Base-by-base conservation (phyloP, 2,797 vertebrate species). In the Neopelma chrysocephalum region DNA sequence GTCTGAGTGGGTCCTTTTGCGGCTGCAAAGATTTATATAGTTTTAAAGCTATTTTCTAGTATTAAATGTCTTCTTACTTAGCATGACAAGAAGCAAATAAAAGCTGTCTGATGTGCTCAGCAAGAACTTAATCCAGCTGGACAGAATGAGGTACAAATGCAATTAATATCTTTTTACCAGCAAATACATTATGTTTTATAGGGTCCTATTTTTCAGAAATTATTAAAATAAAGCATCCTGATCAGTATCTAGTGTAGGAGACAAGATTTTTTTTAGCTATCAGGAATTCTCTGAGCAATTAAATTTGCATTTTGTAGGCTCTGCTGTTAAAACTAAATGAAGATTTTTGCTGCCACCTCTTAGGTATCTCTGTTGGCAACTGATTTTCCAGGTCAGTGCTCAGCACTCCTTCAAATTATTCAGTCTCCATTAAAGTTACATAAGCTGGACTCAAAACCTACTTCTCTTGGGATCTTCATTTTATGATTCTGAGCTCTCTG, bases 41-140 rank as follows among this genome's bases (percentile, higher is more conserved):
- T 54, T 96, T 95, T 53, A 54, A 94, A 89, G 21, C 14, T 53
- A 38, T 93, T 85, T 89, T 95, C 54, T 82, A 61, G 53, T 54
- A 85, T 91, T 82, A 94, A 92, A 94, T 61, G 7, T 54, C 58
- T 53, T 94, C 65, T 90, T 89, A 34, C 54, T 84, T 81, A 87
- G 60, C 56, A 68, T 77, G 71, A 65, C 64, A 85, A 89, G 62
- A 88, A 82, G 14, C 31, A 94, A 95, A 91, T 92, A 93, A 86
- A 93, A 95, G 8, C 27, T 79, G 57, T 89, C 71, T 89, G 43
- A 73, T 58, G 36, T 71, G 43, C 50, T 86, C 69, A 95, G 83
- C 73, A 93, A 94, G 25, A 87, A 86, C 25, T 87, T 90, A 38
- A 64, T 94, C 75, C 90, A 95, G 58, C 84, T 96, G 82, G 84